Percentiles rank a stretch among this genome's conserved stretches.
These are phyloP conservation scores for Pycnonotus jocosus DNA, from an alignment of 2,113 vertebrate genomes.

Conservation along the genomic window DNA sequence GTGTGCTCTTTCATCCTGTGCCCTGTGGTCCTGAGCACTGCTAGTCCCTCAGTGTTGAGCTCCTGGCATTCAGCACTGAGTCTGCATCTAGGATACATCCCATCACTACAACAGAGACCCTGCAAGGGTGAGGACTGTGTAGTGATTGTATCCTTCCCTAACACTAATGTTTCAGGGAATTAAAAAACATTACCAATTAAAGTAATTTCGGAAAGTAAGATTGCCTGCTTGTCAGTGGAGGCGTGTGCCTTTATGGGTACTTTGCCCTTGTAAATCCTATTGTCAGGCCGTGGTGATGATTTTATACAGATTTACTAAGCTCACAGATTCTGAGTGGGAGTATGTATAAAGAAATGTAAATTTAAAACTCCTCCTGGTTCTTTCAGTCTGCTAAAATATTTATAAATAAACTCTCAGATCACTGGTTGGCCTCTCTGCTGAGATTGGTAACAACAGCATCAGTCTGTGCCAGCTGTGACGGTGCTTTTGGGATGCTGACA, in stretches of 20 bases:
- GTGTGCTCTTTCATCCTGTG: not conserved
- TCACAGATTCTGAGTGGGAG: slow-evolving; percentile 62
- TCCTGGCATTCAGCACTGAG: not conserved
- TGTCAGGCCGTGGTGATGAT: slow-evolving; percentile 46
- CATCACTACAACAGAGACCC: not conserved
- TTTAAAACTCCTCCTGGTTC: slow-evolving; percentile 59
- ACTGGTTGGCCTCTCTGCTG: slow-evolving; percentile 20
- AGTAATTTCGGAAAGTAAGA: slow-evolving; percentile 21
- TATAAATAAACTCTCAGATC: slow-evolving; percentile 61
- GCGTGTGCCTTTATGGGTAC: slow-evolving; percentile 24
- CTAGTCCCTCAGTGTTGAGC: not conserved
- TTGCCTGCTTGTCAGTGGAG: slow-evolving; percentile 20
- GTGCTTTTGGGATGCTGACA: slow-evolving; percentile 1
- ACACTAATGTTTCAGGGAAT: not conserved
- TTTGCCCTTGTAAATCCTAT: slow-evolving; percentile 49
- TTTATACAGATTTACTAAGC: slow-evolving; percentile 45
- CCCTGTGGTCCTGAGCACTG: not conserved
- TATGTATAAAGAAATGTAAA: slow-evolving; percentile 63
- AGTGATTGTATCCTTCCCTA: not conserved
- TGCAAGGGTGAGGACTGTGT: not conserved
- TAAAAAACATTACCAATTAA: not conserved
- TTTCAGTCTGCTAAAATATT: slow-evolving; percentile 66
- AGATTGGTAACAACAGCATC: not conserved
- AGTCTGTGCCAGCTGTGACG: not conserved
- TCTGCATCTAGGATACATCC: not conserved